Evolutionary conservation across 2,888 invertebrate genomes (phyloP), one percentile per base, ranked within the genome.

Genomic region (Corbicula japonica): DNA sequence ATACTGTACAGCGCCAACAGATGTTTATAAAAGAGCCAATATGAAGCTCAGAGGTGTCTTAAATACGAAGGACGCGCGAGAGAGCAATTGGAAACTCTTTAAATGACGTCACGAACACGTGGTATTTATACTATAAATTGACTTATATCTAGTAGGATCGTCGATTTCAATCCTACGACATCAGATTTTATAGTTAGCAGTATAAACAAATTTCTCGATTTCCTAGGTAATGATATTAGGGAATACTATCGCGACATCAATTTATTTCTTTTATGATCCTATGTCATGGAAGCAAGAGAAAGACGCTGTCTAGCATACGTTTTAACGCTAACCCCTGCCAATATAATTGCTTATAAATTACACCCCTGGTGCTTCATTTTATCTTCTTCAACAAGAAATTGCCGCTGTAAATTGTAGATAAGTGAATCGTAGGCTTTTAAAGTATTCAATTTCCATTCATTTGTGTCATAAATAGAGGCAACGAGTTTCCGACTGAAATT

Each of bases 381-480:
- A 68, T 56, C 68, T 10, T 68, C 30, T 54, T 35, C 52, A 35
- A 52, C 38, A 52, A 41, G 54, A 56, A 66, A 56, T 56, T 54
- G 56, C 44, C 30, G 21, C 30, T 8, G 30, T 30, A 56, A 68
- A 68, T 44, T 54, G 44, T 54, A 41, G 56, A 44, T 68, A 44
- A n/a, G 46, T 21, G 56, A 32, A 38, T 56, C 28, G 6, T 15
- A 38, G 15, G 56, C 30, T 68, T 68, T 41, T 30, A 68, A 41
- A 54, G 68, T 44, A 68, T 68, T 68, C 68, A 68, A 68, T 68
- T 68, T 68, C 38, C 30, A 8, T 15, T 35, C 32, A 34, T 65
- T 50, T 65, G 32, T 10, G 18, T 23, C 41, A 54, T 32, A 56
- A 30, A 23, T 23, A 56, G 54, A 54, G 68, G 44, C 15, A 41